Base-by-base conservation (phyloP, 2,797 vertebrate genomes). In the Avahi laniger region DNA sequence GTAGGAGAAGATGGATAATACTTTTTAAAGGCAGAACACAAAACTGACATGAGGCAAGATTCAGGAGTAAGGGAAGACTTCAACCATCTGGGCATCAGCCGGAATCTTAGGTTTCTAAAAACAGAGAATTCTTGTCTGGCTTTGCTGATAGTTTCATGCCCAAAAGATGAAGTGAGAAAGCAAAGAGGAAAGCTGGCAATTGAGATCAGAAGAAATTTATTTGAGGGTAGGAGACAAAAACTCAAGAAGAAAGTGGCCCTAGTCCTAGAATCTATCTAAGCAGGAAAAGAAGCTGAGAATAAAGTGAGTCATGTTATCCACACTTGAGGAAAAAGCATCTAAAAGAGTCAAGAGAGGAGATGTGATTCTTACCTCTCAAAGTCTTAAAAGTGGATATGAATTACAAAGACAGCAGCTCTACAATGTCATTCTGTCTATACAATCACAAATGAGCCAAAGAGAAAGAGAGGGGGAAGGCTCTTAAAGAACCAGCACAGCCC, bases 121-220 rank as follows among this genome's bases (percentile, higher is more conserved):
- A 89, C 69, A 80, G 92, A 91, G 57, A 86, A 7, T 70, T 81
- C 72, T 95, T 89, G 35, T 91, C 90, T 91, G 61, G 73, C 84
- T 54, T 95, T 93, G 67, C 83, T 94, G 90, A 95, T 83, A 91
- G 52, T 88, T 94, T 93, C 90, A 75, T 93, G 80, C 80, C 50
- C 75, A 46, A 91, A 96, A 92, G 78, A 35, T 35, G 15, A n/a
- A 33, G 43, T 89, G 79, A 92, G 73, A 83, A 86, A 88, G 83
- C 50, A 94, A 80, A 93, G 83, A 91, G 50, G 50, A 70, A 89
- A 83, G 63, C 84, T 87, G 75, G 84, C 69, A 82, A 83, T 33
- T 76, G 76, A 80, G 52, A 82, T 70, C 65, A 70, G 41, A 57
- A 80, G 63, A 72, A 80, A 43, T 94, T 88, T 83, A 41, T 76